phyloP scores from a whole-genome alignment of 2,888 invertebrate species.

The Mesochorus sp. region DNA sequence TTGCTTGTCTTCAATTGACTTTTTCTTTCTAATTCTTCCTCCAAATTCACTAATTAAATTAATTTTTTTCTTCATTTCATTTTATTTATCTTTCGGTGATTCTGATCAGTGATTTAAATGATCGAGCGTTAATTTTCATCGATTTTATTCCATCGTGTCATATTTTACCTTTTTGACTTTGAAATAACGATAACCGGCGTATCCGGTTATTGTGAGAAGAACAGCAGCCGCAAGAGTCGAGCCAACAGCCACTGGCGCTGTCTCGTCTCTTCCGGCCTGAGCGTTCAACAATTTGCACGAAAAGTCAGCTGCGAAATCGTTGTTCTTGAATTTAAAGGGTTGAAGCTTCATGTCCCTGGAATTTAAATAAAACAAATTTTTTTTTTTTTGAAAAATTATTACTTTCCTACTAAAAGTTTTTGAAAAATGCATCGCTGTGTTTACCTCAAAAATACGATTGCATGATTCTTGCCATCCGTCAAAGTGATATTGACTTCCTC shows the following conservation, averaged over 20 bases:
- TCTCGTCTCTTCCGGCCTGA: slow-evolving; percentile 87
- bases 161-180: slow-evolving; percentile 96
- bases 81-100: slow-evolving; percentile 13
- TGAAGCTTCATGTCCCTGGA: slow-evolving; percentile 87
- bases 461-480: slow-evolving; percentile 80
- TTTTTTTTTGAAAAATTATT: neutral
- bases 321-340: slow-evolving; percentile 94
- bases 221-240: slow-evolving; percentile 92
- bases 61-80: slow-evolving; percentile 12
- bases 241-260: slow-evolving; percentile 92
- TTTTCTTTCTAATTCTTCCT: neutral
- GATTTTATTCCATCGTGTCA: slow-evolving; percentile 93
- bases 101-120: slow-evolving; percentile 3
- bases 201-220: slow-evolving; percentile 91
- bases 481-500: slow-evolving; percentile 86
- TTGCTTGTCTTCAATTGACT: neutral
- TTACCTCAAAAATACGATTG: slow-evolving; percentile 76
- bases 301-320: slow-evolving; percentile 87
- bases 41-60: neutral
- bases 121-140: neutral
- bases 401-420: neutral
- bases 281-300: slow-evolving; percentile 85
- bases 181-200: slow-evolving; percentile 92
- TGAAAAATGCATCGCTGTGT: neutral
- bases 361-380: slow-evolving; percentile 5